Conservation (phyloP, 35 echinoderm and acorn worm genomes). For the Apostichopus japonicus region DNA sequence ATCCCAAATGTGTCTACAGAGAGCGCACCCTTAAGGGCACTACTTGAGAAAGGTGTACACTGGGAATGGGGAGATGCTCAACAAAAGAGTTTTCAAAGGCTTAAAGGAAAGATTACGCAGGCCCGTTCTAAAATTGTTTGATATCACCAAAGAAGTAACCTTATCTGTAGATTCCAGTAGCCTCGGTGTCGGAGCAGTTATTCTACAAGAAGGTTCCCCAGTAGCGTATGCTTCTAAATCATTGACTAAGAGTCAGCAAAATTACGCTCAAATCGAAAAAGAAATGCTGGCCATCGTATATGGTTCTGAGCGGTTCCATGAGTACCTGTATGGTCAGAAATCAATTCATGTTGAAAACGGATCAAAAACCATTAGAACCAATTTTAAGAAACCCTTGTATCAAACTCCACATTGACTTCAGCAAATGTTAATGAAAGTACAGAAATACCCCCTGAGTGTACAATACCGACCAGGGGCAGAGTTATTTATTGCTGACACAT, state of each 20-base stretch:
- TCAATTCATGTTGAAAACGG: conserved; percentile 23
- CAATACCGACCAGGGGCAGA: not conserved
- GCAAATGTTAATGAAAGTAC: not conserved
- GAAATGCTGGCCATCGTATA: conserved; percentile 5
- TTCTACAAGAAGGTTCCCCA: conserved; percentile 12
- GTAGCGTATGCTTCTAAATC: conserved; percentile 34
- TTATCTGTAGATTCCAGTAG: conserved; percentile 19
- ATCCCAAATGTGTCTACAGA: conserved; percentile 34
- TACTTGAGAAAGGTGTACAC: too few relatives aligned
- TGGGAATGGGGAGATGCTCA: too few relatives aligned
- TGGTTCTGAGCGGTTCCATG: conserved; percentile 33
- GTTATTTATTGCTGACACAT: not conserved
- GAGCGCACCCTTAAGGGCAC: not conserved
- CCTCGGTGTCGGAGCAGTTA: not conserved
- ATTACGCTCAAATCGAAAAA: too few relatives aligned
- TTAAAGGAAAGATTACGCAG: not conserved
- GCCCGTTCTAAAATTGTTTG: conserved; percentile 15
- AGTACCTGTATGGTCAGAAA: not conserved
- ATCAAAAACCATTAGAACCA: not conserved
- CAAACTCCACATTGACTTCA: not conserved
- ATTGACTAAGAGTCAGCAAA: conserved; percentile 13
- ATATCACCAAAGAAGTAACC: not conserved
- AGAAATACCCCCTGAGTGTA: not conserved
- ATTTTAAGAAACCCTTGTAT: conserved; percentile 30
- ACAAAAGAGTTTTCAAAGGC: conserved; percentile 14